Evolutionary conservation across 2,797 vertebrate species (phyloP).

Genomic region (Hoplostethus atlanticus): DNA sequence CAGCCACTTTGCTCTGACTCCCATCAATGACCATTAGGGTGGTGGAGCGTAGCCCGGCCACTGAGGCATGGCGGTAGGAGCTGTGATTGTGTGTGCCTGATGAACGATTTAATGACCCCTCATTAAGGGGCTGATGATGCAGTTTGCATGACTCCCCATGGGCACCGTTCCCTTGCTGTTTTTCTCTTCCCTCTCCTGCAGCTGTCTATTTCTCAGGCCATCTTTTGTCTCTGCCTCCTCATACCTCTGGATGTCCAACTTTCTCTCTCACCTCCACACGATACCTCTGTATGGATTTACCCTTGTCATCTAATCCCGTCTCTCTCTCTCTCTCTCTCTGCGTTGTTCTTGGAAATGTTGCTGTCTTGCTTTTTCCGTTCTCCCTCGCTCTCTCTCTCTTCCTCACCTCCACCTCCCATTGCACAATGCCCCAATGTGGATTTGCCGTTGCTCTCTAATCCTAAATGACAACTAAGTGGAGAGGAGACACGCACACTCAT

Average conservation of each 20-base stretch:
- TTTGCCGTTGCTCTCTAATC: not conserved
- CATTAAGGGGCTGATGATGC: slow-evolving; percentile 74
- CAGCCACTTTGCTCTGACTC: slow-evolving; percentile 60
- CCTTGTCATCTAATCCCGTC: slow-evolving; percentile 6
- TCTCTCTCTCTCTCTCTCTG: not conserved
- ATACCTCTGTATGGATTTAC: slow-evolving; percentile 14
- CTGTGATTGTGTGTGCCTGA: slow-evolving; percentile 71
- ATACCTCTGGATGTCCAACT: slow-evolving; percentile 4
- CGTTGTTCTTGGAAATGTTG: too few species aligned
- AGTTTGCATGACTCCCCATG: slow-evolving; percentile 57
- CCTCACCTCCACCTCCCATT: slow-evolving; percentile 18
- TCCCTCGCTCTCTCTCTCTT: slow-evolving; percentile 20
- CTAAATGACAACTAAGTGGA: slow-evolving; percentile 13
- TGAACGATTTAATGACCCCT: slow-evolving; percentile 72
- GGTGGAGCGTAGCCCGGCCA: slow-evolving; percentile 54
- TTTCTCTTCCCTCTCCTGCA: slow-evolving; percentile 29
- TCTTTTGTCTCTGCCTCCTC: slow-evolving; percentile 28
- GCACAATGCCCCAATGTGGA: slow-evolving; percentile 30
- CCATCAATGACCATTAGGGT: slow-evolving; percentile 73
- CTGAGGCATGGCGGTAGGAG: slow-evolving; percentile 44
- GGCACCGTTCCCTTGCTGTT: slow-evolving; percentile 53
- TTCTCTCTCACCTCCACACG: not conserved
- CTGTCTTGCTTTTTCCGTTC: slow-evolving; percentile 1
- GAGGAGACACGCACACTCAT: slow-evolving; percentile 12
- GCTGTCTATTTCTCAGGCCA: not conserved